A percentile compares a stretch with the other conserved stretches of the same genome.
These are phyloP conservation scores for Drosophila takahashii DNA, from an alignment of 1,140 invertebrate species.

Conservation along the genomic window DNA sequence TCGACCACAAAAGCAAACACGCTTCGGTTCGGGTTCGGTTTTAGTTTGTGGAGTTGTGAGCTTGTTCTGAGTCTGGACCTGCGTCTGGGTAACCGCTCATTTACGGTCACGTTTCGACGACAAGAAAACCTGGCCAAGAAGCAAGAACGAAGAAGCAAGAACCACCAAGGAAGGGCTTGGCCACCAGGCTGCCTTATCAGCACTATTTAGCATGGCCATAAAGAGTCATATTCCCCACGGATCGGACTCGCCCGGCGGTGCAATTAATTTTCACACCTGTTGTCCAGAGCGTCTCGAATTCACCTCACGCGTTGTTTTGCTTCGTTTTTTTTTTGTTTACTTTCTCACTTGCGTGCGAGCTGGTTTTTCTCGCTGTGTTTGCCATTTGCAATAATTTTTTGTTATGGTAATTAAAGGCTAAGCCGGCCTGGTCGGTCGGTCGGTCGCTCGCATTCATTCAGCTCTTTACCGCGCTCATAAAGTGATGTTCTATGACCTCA, in stretches of 20 bases:
- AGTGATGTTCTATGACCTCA: conserved; percentile 21
- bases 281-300: conserved; percentile 38
- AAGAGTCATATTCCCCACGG: conserved; percentile 51
- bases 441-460: conserved; percentile 10
- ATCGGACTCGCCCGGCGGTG: conserved; percentile 30
- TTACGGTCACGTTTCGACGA: conserved; percentile 64
- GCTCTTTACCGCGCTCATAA: conserved; percentile 18
- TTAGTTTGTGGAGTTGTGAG: conserved; percentile 14
- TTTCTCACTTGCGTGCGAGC: conserved; percentile 68
- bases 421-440: conserved; percentile 3
- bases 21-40: conserved; percentile 30
- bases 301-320: conserved; percentile 35
- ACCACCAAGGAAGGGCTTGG: conserved; percentile 1
- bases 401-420: conserved; percentile 63
- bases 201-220: conserved; percentile 42
- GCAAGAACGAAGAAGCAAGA: background rate
- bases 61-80: conserved; percentile 23
- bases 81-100: conserved; percentile 35
- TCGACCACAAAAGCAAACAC: conserved; percentile 80
- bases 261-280: conserved; percentile 74
- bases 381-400: conserved; percentile 60
- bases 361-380: conserved; percentile 43
- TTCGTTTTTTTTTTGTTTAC: conserved; percentile 57
- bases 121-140: conserved; percentile 11
- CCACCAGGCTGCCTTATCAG: conserved; percentile 38